phyloP scores from a whole-genome alignment of 2,113 vertebrate genomes.

The Platysteira castanea region DNA sequence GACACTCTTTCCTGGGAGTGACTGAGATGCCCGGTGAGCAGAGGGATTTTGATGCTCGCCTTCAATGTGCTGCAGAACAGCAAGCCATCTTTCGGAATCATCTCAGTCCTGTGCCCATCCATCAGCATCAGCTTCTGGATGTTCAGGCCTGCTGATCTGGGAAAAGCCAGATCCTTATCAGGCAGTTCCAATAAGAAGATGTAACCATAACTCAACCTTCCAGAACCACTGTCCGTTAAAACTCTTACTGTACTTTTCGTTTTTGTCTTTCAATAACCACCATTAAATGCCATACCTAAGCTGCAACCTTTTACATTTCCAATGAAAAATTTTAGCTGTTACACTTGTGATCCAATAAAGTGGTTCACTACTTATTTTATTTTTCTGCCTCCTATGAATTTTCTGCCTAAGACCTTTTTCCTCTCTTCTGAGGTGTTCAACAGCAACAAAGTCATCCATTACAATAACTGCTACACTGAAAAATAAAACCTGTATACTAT shows the following conservation, averaged over 20 bases:
- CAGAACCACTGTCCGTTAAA: neutral
- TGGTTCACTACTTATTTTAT: neutral
- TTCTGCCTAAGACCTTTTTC: neutral
- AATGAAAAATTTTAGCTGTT: neutral
- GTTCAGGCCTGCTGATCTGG: neutral
- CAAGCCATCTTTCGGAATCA: neutral
- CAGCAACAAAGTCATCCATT: neutral
- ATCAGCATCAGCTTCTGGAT: neutral
- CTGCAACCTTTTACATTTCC: neutral
- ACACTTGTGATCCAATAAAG: neutral
- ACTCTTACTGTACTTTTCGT: neutral
- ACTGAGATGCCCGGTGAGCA: neutral
- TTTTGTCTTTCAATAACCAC: neutral
- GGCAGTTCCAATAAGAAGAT: neutral
- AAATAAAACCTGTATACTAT: neutral
- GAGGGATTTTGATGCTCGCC: neutral
- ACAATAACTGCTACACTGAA: neutral
- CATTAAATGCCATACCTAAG: neutral
- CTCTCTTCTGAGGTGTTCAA: neutral
- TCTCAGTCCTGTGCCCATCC: neutral
- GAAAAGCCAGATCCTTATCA: neutral
- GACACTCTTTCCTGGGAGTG: rapidly evolving
- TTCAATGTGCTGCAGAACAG: neutral
- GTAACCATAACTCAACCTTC: neutral
- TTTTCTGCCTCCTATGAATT: neutral